phyloP scores from a whole-genome alignment of 1,140 invertebrate genomes.

The Calephelis nemesis region DNA sequence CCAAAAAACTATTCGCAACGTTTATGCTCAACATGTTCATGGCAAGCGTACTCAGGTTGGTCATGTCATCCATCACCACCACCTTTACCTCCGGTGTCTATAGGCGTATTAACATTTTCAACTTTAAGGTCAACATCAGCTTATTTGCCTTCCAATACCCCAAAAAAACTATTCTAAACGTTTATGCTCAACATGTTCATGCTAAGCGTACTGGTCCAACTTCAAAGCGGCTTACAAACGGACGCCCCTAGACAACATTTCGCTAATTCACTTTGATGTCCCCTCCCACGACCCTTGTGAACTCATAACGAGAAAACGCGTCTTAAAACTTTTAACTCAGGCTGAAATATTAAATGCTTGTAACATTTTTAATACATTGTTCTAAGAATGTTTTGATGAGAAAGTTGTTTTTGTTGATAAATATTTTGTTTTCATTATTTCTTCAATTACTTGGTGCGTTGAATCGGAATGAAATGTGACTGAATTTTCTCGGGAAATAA shows the following conservation, averaged over 20 bases:
- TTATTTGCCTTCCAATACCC: too few relatives aligned
- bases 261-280: slow-evolving; percentile 73
- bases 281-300: slow-evolving; percentile 35
- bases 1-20: slow-evolving; percentile 20
- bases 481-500: neutral
- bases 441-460: neutral
- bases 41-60: too few relatives aligned
- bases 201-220: slow-evolving; percentile 35
- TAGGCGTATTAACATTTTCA: too few relatives aligned
- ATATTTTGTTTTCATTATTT: slow-evolving; percentile 7
- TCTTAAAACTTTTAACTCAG: slow-evolving; percentile 65
- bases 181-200: too few relatives aligned
- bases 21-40: too few relatives aligned
- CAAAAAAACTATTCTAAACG: slow-evolving; percentile 19
- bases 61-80: too few relatives aligned
- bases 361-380: slow-evolving; percentile 59
- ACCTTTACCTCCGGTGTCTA: too few relatives aligned
- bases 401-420: slow-evolving; percentile 15
- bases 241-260: slow-evolving; percentile 71
- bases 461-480: neutral
- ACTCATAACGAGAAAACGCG: slow-evolving; percentile 64
- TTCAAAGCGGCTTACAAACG: slow-evolving; percentile 71
- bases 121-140: too few relatives aligned
- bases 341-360: slow-evolving; percentile 57
- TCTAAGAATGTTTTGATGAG: slow-evolving; percentile 20